phyloP scores from a whole-genome alignment of 2,113 vertebrate species.

The Oncorhynchus masou region DNA sequence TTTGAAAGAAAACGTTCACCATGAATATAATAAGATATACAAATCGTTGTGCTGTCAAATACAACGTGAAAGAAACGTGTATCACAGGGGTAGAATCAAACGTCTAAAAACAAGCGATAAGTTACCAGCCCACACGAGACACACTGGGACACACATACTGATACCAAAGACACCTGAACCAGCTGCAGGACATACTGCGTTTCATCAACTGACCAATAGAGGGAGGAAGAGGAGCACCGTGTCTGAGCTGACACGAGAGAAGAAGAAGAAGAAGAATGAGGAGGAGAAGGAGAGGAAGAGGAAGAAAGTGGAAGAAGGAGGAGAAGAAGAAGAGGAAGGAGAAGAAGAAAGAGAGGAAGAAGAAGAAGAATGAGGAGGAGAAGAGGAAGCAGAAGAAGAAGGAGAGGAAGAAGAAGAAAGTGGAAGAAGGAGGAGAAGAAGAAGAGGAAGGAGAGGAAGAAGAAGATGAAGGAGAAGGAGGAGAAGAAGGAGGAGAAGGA shows the following conservation, averaged over 20 bases:
- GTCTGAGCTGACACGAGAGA: constrained; percentile 45
- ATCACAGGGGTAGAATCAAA: constrained; percentile 49
- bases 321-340: no score
- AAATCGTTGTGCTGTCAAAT: constrained; percentile 36
- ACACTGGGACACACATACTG: constrained; percentile 27
- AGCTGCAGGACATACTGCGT: constrained; percentile 1
- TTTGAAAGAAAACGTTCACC: constrained; percentile 36
- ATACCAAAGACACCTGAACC: constrained; percentile 10
- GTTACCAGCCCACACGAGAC: constrained; percentile 23
- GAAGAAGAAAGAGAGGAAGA: no score
- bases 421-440: no score
- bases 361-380: no score
- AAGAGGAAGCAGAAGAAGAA: no score
- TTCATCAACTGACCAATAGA: constrained; percentile 37
- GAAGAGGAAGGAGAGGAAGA: no score
- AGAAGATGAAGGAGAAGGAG: no score
- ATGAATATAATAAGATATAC: constrained; percentile 4
- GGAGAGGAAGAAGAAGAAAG: no score
- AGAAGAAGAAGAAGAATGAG: constrained; percentile 1
- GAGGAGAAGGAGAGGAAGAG: no score
- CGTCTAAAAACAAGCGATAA: constrained; percentile 40
- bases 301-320: no score
- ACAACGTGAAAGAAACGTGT: constrained; percentile 34
- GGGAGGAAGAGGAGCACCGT: constrained; percentile 49
- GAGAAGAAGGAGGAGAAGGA: background rate